phyloP scores from a whole-genome alignment of 2,797 vertebrate genomes.

The Silurus lanzhouensis region DNA sequence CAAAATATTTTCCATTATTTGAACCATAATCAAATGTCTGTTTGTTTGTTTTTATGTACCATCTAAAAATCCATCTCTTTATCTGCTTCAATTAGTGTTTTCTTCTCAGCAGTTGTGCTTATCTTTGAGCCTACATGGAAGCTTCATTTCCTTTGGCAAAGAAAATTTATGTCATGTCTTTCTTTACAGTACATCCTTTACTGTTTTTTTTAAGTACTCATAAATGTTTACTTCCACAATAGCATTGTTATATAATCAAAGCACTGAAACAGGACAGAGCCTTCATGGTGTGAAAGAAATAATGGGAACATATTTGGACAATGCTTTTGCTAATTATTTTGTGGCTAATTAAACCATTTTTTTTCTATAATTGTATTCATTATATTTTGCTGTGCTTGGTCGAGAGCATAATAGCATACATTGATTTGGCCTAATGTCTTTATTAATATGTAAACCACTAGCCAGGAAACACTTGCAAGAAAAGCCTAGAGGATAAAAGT shows the following conservation, averaged over 20 bases:
- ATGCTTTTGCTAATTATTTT: slow-evolving; percentile 26
- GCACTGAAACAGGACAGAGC: slow-evolving; percentile 12
- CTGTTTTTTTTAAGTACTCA: not conserved
- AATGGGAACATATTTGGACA: slow-evolving; percentile 6
- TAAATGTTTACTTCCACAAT: slow-evolving; percentile 22
- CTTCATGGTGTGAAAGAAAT: not conserved
- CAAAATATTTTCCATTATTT: not conserved
- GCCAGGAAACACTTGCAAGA: slow-evolving; percentile 25
- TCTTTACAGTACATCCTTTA: slow-evolving; percentile 6
- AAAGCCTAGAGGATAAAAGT: slow-evolving; percentile 27
- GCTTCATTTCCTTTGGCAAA: slow-evolving; percentile 31
- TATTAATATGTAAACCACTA: slow-evolving; percentile 35
- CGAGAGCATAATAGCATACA: slow-evolving; percentile 44
- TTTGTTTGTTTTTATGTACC: not conserved
- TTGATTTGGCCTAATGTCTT: slow-evolving; percentile 12
- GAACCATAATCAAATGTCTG: slow-evolving; percentile 13
- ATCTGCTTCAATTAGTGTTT: slow-evolving; percentile 33
- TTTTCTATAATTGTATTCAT: slow-evolving; percentile 48
- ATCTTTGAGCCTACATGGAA: not conserved
- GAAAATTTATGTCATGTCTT: slow-evolving; percentile 20
- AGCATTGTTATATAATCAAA: not conserved
- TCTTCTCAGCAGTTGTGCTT: slow-evolving; percentile 27
- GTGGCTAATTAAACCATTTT: slow-evolving; percentile 31
- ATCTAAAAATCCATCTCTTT: slow-evolving; percentile 21
- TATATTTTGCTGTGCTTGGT: slow-evolving; percentile 48